A percentile compares a stretch with the other conserved stretches of the same genome.
phyloP scores from a whole-genome alignment of 2,888 invertebrate species.

The Ochropacha duplaris region DNA sequence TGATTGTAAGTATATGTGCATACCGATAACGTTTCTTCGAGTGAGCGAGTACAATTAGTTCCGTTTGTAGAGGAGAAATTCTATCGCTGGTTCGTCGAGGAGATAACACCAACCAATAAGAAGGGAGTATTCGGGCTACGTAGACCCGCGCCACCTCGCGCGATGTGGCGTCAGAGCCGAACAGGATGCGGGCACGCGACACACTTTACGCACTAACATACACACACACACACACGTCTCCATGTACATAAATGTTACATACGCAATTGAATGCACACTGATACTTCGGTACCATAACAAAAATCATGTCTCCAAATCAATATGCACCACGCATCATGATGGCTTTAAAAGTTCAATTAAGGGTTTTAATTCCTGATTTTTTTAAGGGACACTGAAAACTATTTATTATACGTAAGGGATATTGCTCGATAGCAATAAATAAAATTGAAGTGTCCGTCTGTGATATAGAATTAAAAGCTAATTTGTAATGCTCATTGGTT shows the following conservation, averaged over 20 bases:
- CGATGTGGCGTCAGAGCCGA: slow-evolving; percentile 73
- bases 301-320: background rate
- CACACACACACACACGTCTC: slow-evolving; percentile 17
- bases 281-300: slow-evolving; percentile 21
- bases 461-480: too few species aligned
- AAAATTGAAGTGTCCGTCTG: too few species aligned
- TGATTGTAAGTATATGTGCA: slow-evolving; percentile 11
- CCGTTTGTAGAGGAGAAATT: slow-evolving; percentile 76
- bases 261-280: slow-evolving; percentile 32
- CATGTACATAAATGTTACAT: slow-evolving; percentile 20
- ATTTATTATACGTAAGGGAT: too few species aligned
- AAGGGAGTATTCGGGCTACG: slow-evolving; percentile 61
- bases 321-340: background rate
- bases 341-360: too few species aligned
- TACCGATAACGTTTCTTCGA: slow-evolving; percentile 30
- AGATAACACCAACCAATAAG: slow-evolving; percentile 77
- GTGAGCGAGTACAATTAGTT: slow-evolving; percentile 58
- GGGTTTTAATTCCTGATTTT: too few species aligned
- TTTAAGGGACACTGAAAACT: too few species aligned
- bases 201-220: slow-evolving; percentile 50
- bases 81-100: slow-evolving; percentile 61
- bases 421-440: too few species aligned
- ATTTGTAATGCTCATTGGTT: too few species aligned
- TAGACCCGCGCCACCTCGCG: slow-evolving; percentile 65
- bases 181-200: slow-evolving; percentile 75